phyloP scores from a whole-genome alignment of 2,888 invertebrate species.

The Stenichneumon culpator region DNA sequence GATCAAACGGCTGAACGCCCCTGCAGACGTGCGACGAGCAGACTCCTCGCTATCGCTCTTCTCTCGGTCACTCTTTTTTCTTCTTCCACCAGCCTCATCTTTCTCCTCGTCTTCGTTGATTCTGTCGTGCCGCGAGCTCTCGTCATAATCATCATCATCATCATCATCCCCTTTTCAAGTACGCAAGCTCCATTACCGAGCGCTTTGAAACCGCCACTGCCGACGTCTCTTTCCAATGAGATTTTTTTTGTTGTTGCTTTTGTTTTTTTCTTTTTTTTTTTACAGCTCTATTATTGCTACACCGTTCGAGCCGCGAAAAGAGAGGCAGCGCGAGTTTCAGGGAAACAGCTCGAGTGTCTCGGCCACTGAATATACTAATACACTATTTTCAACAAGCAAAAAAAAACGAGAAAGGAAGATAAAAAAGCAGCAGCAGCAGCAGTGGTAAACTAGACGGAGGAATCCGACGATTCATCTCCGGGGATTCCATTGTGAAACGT shows the following conservation, averaged over 20 bases:
- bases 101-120: slow-evolving; percentile 65
- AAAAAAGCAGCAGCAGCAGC: neutral
- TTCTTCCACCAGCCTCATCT: slow-evolving; percentile 61
- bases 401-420: neutral
- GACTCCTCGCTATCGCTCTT: slow-evolving; percentile 71
- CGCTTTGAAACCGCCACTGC: slow-evolving; percentile 78
- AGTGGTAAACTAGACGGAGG: slow-evolving; percentile 40
- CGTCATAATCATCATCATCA: slow-evolving; percentile 52
- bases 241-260: too few relatives aligned
- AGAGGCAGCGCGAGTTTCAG: neutral
- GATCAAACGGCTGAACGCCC: slow-evolving; percentile 82
- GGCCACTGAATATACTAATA: slow-evolving; percentile 18
- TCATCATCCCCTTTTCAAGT: slow-evolving; percentile 72
- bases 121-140: slow-evolving; percentile 17
- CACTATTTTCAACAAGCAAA: slow-evolving; percentile 9
- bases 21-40: slow-evolving; percentile 79
- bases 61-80: slow-evolving; percentile 73
- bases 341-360: slow-evolving; percentile 21
- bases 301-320: slow-evolving; percentile 28
- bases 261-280: slow-evolving; percentile 38
- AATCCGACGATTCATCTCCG: slow-evolving; percentile 69
- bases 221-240: slow-evolving; percentile 68
- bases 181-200: slow-evolving; percentile 82
- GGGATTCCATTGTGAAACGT: slow-evolving; percentile 63
- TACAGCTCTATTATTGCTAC: slow-evolving; percentile 74